Base-by-base conservation (phyloP, 2,797 vertebrate genomes). In the Craterocephalus amniculus region DNA sequence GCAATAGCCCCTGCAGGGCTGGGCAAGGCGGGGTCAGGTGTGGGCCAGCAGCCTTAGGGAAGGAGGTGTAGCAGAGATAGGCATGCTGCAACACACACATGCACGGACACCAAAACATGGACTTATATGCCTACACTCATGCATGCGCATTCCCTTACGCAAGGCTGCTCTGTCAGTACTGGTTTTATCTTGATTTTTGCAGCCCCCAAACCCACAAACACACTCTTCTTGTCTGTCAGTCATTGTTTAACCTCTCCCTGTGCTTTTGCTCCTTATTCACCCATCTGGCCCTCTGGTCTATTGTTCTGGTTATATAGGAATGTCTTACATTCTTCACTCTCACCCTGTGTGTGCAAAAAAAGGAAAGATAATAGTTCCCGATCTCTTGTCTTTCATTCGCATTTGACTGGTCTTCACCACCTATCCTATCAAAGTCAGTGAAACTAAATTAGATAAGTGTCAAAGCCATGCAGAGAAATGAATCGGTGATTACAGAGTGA, bases 1-100 rank as follows among this genome's bases (percentile, higher is more conserved):
- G 80, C 71, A 76, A 84, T 76, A 38, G 75, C 80, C 80, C 88
- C 87, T 82, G 78, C 67, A 63, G 84, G 82, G 86, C 80, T 58
- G 48, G 75, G 87, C 77, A 83, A 85, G 89, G 85, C 70, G 72
- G 84, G 92, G 90, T 92, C 90, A 92, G 92, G 90, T 92, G 88
- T 89, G 84, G 87, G 90, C 79, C 91, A 89, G 74, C 83, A 70
- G 87, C 87, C 87, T 81, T 51, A 65, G 71, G 82, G 18, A 68
- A 62, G 75, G 76, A 78, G 78, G 75, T 72, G 75, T 67, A 58
- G 71, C 70, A 79, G 63, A 84, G 76, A 79, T 78, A 32, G 63
- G 76, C 86, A 80, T 85, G 89, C 81, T 80, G 79, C 70, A 83
- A 83, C 84, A 80, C 72, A 84, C 68, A 72, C 69, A 1, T 62